Base-by-base conservation (phyloP, 1,140 invertebrate genomes). In the Dufourea novaeangliae region DNA sequence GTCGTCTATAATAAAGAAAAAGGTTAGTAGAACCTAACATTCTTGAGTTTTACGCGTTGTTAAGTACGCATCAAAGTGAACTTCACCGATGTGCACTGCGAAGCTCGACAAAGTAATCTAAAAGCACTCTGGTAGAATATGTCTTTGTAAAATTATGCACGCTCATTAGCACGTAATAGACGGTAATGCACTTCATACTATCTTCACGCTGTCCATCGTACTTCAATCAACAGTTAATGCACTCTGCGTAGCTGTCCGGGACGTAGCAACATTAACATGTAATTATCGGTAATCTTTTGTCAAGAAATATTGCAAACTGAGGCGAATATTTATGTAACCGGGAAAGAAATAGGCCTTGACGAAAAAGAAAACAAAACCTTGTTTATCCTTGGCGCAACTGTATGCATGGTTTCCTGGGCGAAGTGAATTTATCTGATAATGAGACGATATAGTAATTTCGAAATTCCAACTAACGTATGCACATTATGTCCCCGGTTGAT, bases 61-160 rank as follows among this genome's bases (percentile, higher is more conserved):
- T 83, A 74, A 78, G 37, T 74, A 70, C 63, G 57, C 66, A 64
- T 83, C 75, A 78, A 79, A 78, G 80, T 61, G 29, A 74, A 68
- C 61, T 68, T 68, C 27, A 46, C 29, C 37, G 74, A 61, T 67
- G 80, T 66, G 62, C 62, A 62, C 17, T 17, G 17, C 34, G 56
- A 29, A 68, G 63, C 67, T 27, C 34, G 69, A 50, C 64, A 57
- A 82, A 76, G 71, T 76, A 73, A 77, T 82, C 37, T 78, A 78
- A 73, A 70, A 56, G 75, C 74, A 66, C 57, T 57, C 66, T 70
- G 44, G 64, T 76, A 78, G 81, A 82, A 82, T 66, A 56, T 37
- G 75, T 82, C 82, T 83, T 83, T 83, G 69, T 83, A 69, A 39
- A 83, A 83, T 83, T 83, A 83, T 83, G 82, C 69, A 83, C 69